Conservation (phyloP, 2,888 invertebrate genomes). For the Sepiola atlantica region DNA sequence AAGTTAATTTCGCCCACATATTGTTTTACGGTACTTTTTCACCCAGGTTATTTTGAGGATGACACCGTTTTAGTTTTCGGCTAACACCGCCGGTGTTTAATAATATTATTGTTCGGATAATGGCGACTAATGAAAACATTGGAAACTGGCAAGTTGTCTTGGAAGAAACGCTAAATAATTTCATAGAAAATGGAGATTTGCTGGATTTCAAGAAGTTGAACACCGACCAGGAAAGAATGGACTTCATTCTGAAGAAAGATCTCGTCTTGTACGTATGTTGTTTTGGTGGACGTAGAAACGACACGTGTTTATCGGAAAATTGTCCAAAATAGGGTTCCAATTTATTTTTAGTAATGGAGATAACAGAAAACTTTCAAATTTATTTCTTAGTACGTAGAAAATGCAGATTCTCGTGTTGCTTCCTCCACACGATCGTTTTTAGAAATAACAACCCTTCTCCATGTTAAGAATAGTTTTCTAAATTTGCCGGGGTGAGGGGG, state of each 20-base stretch:
- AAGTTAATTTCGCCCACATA: too few relatives aligned
- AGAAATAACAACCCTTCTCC: too few relatives aligned
- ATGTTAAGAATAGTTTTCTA: too few relatives aligned
- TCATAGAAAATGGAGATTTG: constrained; percentile 46
- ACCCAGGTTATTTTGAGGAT: not conserved
- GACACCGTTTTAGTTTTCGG: not conserved
- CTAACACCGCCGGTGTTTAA: not conserved
- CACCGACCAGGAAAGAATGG: constrained; percentile 51
- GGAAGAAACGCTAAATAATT: constrained; percentile 50
- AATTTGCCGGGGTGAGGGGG: too few relatives aligned
- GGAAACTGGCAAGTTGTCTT: constrained; percentile 57
- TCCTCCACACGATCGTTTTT: too few relatives aligned
- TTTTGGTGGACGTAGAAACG: not conserved
- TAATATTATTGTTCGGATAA: not conserved
- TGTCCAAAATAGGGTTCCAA: too few relatives aligned
- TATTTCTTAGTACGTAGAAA: too few relatives aligned
- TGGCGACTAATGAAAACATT: constrained; percentile 47
- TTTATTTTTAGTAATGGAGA: too few relatives aligned
- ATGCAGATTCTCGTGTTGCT: too few relatives aligned
- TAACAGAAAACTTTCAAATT: too few relatives aligned
- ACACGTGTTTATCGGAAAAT: not conserved
- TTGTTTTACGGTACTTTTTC: too few relatives aligned
- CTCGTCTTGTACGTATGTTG: constrained; percentile 33
- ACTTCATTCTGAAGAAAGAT: constrained; percentile 50
- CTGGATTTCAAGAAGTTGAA: constrained; percentile 49